Evolutionary conservation across 2,113 vertebrate genomes (phyloP).

Genomic region (Agapornis roseicollis): DNA sequence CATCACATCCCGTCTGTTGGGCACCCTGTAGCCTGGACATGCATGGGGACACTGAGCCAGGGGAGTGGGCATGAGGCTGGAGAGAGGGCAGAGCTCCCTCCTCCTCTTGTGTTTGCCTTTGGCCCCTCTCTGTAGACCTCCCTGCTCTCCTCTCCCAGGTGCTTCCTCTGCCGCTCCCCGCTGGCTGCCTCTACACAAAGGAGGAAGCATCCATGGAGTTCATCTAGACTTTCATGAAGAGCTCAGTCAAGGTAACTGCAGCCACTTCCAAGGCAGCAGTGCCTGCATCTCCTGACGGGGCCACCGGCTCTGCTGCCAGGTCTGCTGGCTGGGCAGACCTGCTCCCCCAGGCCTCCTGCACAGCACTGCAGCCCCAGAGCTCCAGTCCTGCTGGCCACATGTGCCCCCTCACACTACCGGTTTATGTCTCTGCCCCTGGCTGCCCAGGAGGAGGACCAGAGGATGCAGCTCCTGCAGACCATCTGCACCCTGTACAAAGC

Average conservation of each 20-base stretch:
- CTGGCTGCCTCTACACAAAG: neutral
- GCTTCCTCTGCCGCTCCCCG: neutral
- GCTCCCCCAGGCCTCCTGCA: neutral
- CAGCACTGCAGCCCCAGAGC: neutral
- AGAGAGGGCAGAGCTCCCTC: neutral
- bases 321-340: neutral
- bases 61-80: neutral
- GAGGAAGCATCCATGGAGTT: neutral
- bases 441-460: neutral
- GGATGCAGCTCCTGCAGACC: neutral
- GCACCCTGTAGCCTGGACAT: neutral
- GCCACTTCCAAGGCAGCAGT: neutral
- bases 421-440: neutral
- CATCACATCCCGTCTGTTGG: neutral
- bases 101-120: neutral
- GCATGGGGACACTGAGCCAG: neutral
- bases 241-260: neutral
- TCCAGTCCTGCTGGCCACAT: neutral
- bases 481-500: neutral
- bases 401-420: neutral
- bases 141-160: neutral
- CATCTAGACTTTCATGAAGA: neutral
- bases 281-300: neutral
- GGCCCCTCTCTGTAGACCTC: neutral
- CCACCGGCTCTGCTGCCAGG: neutral